Conservation (phyloP, 2,113 vertebrate genomes). For the Peromyscus polionotus region DNA sequence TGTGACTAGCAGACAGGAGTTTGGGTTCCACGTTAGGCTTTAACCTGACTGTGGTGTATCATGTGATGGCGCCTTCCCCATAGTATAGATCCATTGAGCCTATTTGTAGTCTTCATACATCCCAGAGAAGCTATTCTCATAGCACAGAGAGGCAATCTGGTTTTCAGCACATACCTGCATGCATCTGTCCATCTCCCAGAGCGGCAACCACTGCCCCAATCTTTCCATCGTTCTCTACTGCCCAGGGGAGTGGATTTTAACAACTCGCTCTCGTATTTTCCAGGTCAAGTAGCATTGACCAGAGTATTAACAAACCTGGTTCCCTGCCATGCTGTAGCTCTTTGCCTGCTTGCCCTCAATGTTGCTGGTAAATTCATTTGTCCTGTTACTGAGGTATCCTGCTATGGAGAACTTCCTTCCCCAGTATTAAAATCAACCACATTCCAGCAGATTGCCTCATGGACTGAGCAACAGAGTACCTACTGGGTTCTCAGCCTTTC, state of each 20-base stretch:
- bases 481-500: background rate
- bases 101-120: background rate
- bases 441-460: background rate
- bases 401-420: background rate
- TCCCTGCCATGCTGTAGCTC: conserved; percentile 43
- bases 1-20: background rate
- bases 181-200: background rate
- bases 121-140: background rate
- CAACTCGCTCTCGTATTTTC: conserved; percentile 50
- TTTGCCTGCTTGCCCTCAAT: background rate
- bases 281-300: conserved; percentile 59
- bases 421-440: background rate
- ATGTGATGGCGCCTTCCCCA: background rate
- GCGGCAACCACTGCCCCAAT: background rate
- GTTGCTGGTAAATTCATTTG: background rate
- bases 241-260: conserved; percentile 15
- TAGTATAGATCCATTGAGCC: background rate
- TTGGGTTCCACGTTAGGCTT: background rate
- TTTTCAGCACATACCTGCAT: background rate
- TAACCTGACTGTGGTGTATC: background rate
- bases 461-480: background rate
- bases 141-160: background rate
- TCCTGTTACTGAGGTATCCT: background rate
- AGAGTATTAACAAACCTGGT: conserved; percentile 53
- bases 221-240: background rate